A percentile compares a stretch with the other conserved stretches of the same genome.
Evolutionary conservation across 2,888 invertebrate species (phyloP).

Genomic region (Archips crataeganus): DNA sequence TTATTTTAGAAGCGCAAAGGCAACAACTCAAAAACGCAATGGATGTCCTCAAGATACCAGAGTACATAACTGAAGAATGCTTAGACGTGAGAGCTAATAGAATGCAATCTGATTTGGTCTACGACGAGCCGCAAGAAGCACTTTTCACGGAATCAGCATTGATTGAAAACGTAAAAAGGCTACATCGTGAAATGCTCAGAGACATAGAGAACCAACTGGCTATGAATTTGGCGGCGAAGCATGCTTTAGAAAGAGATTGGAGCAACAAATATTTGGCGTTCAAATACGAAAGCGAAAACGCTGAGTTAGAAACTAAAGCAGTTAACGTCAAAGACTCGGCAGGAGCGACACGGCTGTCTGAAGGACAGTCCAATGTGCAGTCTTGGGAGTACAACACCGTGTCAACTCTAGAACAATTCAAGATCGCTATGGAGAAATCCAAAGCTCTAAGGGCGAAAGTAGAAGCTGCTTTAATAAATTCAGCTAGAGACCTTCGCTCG

Average conservation of each 20-base stretch:
- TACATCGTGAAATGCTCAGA: constrained; percentile 87
- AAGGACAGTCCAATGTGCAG: constrained; percentile 93
- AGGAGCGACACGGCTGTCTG: constrained; percentile 92
- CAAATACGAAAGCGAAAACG: constrained; percentile 90
- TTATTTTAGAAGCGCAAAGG: constrained; percentile 66
- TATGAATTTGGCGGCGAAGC: constrained; percentile 91
- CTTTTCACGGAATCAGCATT: constrained; percentile 90
- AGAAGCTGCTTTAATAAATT: constrained; percentile 90
- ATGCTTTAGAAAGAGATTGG: constrained; percentile 94
- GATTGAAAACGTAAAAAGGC: constrained; percentile 88
- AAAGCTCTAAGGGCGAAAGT: constrained; percentile 89
- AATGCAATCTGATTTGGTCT: constrained; percentile 90
- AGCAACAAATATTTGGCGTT: constrained; percentile 94
- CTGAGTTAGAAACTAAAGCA: constrained; percentile 89
- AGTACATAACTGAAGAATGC: constrained; percentile 88
- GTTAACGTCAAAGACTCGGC: constrained; percentile 90
- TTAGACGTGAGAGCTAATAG: constrained; percentile 88
- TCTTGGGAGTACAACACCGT: constrained; percentile 94
- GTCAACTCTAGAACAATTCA: constrained; percentile 90
- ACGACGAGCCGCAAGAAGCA: constrained; percentile 91
- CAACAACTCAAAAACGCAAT: constrained; percentile 80
- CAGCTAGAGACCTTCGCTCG: constrained; percentile 91
- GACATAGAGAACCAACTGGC: constrained; percentile 89
- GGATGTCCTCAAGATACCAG: constrained; percentile 68
- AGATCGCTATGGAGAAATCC: constrained; percentile 90